Base-by-base conservation (phyloP, 2,113 vertebrate species). In the Lampris incognitus region DNA sequence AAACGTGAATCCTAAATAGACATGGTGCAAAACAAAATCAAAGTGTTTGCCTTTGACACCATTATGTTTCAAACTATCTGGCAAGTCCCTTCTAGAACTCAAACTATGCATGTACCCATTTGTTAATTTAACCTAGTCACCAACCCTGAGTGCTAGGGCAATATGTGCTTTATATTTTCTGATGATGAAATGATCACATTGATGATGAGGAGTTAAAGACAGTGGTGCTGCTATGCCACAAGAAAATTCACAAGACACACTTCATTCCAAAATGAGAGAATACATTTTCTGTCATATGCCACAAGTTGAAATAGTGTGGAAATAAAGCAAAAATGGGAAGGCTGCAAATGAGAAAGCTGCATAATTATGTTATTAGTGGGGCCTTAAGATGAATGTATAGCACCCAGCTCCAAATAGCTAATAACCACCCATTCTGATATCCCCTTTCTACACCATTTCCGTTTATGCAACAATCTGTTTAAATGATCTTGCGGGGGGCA, bases 381-480 rank as follows among this genome's bases (percentile, higher is more conserved):
- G 56, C 52, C 42, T 52, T 9, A 60, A 36, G 52, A 66, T 66
- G 57, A 82, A n/a, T 39, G 5, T 24, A 65, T 1, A 42, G 59
- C 61, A 81, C 13, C 39, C 37, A 56, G 80, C 66, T 70, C 44
- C 59, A 73, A 67, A 74, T 63, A 84, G 74, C 62, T 58, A 86
- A 83, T 79, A n/a, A 37, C 44, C 46, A 65, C 50, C 39, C 56
- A 63, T 69, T 66, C 58, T 76, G 59, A 85, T 80, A 73, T 86
- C 87, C 66, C 66, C 78, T 81, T 88, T 79, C 79, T 76, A 77
- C 83, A 86, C 74, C 48, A 50, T 74, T 24, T 87, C 58, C 79
- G 85, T 81, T 82, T 56, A 70, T 52, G 69, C 69, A 72, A 72
- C 62, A 55, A 54, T 58, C 46, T 24, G 49, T 72, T 6, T 0